These are phyloP conservation scores for Gopherus evgoodei DNA, from an alignment of 2,113 vertebrate species.

Conservation along the genomic window DNA sequence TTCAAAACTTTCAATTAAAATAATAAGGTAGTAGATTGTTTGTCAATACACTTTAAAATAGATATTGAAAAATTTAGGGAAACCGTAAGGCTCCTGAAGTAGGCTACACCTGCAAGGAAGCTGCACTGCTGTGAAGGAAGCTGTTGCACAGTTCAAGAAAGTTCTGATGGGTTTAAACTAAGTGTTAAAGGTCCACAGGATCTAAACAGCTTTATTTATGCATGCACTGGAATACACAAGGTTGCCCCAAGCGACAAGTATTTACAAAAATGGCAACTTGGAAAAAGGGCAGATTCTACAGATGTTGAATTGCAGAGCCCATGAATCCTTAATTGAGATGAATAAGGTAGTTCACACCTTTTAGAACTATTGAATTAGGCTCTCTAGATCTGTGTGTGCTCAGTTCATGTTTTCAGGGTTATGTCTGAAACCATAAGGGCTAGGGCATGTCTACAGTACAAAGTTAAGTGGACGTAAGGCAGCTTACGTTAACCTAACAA, in stretches of 20 bases:
- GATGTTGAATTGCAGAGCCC: neutral
- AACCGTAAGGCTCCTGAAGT: neutral
- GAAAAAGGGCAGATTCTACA: neutral
- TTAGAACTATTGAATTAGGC: neutral
- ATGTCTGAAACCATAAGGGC: too few relatives aligned
- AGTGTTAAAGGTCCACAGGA: neutral
- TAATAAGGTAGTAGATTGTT: neutral
- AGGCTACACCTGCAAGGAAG: neutral
- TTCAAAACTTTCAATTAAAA: neutral
- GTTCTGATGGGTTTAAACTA: neutral
- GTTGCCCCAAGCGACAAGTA: neutral
- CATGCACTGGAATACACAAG: neutral
- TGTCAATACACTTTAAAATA: neutral
- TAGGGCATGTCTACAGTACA: too few relatives aligned
- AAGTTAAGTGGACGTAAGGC: too few relatives aligned
- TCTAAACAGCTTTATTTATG: neutral
- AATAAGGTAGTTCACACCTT: neutral
- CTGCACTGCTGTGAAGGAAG: neutral
- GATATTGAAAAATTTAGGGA: neutral
- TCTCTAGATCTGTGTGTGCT: too few relatives aligned
- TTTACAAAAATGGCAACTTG: neutral
- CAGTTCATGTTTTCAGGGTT: too few relatives aligned
- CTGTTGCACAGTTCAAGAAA: neutral
- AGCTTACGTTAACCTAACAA: too few relatives aligned
- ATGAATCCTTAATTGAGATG: neutral